phyloP scores from a whole-genome alignment of 2,888 invertebrate species.

The Gerris lacustris region DNA sequence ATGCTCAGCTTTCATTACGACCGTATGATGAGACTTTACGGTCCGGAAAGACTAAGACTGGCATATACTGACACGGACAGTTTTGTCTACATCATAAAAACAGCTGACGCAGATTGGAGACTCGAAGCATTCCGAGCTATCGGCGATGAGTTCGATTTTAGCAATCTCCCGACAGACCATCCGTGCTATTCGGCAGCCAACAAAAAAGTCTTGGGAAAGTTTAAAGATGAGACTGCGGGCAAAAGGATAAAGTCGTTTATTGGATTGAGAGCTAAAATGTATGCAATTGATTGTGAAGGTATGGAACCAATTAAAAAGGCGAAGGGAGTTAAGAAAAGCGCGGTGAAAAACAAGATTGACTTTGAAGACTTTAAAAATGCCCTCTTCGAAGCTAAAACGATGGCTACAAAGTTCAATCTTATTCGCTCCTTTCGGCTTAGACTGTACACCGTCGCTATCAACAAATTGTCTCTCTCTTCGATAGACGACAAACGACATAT shows the following conservation, averaged over 20 bases:
- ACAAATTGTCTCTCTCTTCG: no score
- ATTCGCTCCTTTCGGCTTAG: no score
- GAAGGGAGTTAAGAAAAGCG: slow-evolving; percentile 15
- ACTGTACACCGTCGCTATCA: no score
- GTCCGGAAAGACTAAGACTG: slow-evolving; percentile 27
- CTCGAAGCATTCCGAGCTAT: slow-evolving; percentile 30
- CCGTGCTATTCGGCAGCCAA: slow-evolving; percentile 27
- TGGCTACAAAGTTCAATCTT: no score
- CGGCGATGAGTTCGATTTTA: slow-evolving; percentile 34
- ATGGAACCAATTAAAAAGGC: slow-evolving; percentile 6
- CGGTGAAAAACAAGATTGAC: neutral
- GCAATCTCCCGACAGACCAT: slow-evolving; percentile 26
- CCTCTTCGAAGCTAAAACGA: no score
- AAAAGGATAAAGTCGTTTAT: slow-evolving; percentile 31
- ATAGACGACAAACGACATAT: no score
- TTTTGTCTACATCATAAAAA: slow-evolving; percentile 32
- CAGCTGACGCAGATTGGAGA: slow-evolving; percentile 31
- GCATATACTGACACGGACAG: slow-evolving; percentile 34
- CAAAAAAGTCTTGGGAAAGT: slow-evolving; percentile 32
- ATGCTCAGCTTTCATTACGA: slow-evolving; percentile 34
- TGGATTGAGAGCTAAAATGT: slow-evolving; percentile 26
- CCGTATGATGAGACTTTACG: slow-evolving; percentile 25
- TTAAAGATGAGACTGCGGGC: slow-evolving; percentile 33
- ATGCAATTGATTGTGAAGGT: slow-evolving; percentile 1
- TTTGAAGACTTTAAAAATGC: no score